Evolutionary conservation across 2,888 invertebrate species (phyloP).

Genomic region (Sesamia inferens): DNA sequence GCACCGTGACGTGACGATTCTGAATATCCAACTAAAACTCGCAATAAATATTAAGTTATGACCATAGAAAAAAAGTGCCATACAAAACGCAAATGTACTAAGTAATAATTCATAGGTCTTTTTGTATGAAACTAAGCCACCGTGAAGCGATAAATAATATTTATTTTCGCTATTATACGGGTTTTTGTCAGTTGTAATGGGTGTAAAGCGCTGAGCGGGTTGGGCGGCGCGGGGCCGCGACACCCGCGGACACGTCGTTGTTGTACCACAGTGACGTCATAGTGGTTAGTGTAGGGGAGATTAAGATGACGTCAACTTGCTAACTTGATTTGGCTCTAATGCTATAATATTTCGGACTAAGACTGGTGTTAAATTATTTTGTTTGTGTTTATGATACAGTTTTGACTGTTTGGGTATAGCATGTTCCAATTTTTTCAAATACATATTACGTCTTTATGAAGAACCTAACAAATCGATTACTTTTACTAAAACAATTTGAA

Average conservation of each 20-base stretch:
- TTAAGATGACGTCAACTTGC: constrained; percentile 19
- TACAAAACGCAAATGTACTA: constrained; percentile 87
- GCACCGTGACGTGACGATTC: constrained; percentile 85
- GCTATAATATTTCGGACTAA: background rate
- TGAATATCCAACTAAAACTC: constrained; percentile 87
- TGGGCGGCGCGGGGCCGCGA: constrained; percentile 66
- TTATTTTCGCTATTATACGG: constrained; percentile 90
- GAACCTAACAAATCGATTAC: background rate
- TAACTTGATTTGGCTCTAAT: background rate
- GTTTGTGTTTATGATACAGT: background rate
- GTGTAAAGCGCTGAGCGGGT: constrained; percentile 81
- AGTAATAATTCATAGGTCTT: constrained; percentile 88
- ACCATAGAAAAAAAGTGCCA: constrained; percentile 83
- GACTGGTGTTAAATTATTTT: background rate
- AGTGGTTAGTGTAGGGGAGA: constrained; percentile 11
- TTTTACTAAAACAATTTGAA: background rate
- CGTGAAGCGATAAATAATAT: constrained; percentile 90
- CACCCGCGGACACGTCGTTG: constrained; percentile 45
- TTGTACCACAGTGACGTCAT: constrained; percentile 40
- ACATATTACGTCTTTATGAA: background rate
- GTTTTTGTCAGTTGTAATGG: constrained; percentile 89
- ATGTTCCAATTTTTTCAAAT: background rate
- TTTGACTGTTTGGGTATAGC: background rate
- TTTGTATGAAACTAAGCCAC: constrained; percentile 89
- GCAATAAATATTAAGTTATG: constrained; percentile 89